These are phyloP conservation scores for Caenorhabditis japonica DNA, from an alignment of 2,888 invertebrate species.

Conservation along the genomic window DNA sequence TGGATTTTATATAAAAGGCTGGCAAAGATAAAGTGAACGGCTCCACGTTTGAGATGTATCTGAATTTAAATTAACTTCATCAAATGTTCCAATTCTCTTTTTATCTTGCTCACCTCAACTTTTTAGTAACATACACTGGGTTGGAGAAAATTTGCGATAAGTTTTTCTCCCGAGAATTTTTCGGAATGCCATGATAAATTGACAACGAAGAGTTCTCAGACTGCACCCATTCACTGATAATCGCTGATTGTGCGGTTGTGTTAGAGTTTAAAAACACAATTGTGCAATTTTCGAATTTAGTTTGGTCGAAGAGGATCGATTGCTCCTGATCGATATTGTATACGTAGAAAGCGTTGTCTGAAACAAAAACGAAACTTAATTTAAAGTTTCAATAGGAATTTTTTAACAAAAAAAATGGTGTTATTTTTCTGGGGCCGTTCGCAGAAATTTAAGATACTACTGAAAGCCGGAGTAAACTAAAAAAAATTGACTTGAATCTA, in stretches of 20 bases:
- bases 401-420: no score
- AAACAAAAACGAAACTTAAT: background rate
- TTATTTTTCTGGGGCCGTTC: no score
- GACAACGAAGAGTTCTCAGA: constrained; percentile 14
- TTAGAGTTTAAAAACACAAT: constrained; percentile 28
- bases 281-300: constrained; percentile 16
- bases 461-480: no score
- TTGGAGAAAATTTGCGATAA: constrained; percentile 26
- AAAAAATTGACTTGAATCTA: no score
- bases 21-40: constrained; percentile 14
- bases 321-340: constrained; percentile 21
- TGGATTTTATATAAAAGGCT: constrained; percentile 22
- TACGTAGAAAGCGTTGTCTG: constrained; percentile 27
- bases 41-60: constrained; percentile 17
- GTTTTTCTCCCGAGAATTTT: background rate
- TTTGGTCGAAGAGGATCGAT: constrained; percentile 4
- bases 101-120: constrained; percentile 12
- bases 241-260: background rate
- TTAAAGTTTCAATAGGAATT: no score
- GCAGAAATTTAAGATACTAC: no score
- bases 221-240: constrained; percentile 14
- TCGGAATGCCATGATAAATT: constrained; percentile 22
- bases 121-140: constrained; percentile 8
- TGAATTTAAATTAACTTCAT: background rate
- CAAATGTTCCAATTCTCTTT: background rate